Conservation (phyloP, 2,113 vertebrate genomes). For the Tinamus guttatus region DNA sequence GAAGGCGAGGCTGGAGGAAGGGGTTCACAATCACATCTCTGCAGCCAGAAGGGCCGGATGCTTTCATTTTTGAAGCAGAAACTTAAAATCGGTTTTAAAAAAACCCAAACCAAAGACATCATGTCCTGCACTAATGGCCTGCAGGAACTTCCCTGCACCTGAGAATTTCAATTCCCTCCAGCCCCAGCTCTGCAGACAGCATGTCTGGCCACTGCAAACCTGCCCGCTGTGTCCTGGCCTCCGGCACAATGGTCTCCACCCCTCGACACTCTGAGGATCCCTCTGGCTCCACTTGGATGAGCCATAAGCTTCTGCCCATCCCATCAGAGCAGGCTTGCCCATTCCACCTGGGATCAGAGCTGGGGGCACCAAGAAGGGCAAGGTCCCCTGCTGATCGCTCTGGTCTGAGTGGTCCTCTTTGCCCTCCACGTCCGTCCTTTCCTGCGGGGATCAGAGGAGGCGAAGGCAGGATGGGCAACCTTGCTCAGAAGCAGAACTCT, state of each 20-base stretch:
- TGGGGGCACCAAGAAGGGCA: background rate
- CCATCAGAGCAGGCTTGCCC: fast-evolving
- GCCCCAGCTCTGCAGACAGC: fast-evolving
- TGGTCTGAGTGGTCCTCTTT: background rate
- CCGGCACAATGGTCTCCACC: too few species aligned
- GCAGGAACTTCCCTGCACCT: background rate
- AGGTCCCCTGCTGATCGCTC: background rate
- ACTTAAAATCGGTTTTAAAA: background rate
- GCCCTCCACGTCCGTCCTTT: background rate
- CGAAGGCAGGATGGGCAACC: background rate
- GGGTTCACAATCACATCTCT: background rate
- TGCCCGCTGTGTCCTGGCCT: background rate
- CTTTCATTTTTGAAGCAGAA: background rate
- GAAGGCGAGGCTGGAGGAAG: background rate
- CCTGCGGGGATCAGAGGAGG: fast-evolving
- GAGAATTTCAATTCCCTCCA: background rate
- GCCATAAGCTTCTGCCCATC: background rate
- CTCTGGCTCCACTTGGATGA: too few species aligned
- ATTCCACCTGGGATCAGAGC: fast-evolving
- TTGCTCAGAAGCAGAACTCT: background rate
- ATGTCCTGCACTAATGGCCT: fast-evolving
- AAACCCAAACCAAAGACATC: background rate
- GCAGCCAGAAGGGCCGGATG: fast-evolving
- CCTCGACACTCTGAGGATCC: background rate
- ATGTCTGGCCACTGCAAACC: background rate